Evolutionary conservation across 2,888 invertebrate genomes (phyloP).

Genomic region (Nymphalis c-album): DNA sequence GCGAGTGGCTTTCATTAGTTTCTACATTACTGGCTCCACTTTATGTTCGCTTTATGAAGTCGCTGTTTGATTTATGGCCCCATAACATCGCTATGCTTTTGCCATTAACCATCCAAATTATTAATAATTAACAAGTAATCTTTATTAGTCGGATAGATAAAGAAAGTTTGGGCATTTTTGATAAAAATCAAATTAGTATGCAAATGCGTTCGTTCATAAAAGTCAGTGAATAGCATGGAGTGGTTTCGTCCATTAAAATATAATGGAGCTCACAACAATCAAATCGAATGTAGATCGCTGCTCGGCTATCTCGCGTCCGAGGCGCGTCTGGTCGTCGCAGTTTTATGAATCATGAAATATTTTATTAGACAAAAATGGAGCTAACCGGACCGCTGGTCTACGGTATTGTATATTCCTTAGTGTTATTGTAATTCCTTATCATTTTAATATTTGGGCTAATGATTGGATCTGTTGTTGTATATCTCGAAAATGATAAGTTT

Average conservation of each 20-base stretch:
- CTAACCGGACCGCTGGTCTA: no score
- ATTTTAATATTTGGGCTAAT: no score
- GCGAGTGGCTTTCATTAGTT: neutral
- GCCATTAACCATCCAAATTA: slow-evolving; percentile 22
- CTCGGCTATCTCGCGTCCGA: neutral
- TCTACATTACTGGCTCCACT: neutral
- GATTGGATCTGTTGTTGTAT: no score
- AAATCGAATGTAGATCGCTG: neutral
- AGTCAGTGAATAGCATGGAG: slow-evolving; percentile 13
- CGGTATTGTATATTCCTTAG: no score
- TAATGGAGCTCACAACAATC: neutral
- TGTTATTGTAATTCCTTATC: no score
- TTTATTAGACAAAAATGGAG: no score
- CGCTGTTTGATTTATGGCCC: slow-evolving; percentile 21
- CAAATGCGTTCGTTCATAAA: slow-evolving; percentile 25
- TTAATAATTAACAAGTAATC: slow-evolving; percentile 36
- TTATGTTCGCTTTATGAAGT: slow-evolving; percentile 7
- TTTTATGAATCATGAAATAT: no score
- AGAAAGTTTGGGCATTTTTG: slow-evolving; percentile 7
- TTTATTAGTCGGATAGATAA: slow-evolving; percentile 28
- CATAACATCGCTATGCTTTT: slow-evolving; percentile 11
- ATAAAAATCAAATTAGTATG: slow-evolving; percentile 29
- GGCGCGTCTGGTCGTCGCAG: neutral
- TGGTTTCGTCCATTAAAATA: slow-evolving; percentile 8
- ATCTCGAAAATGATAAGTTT: no score